Evolutionary conservation across 2,113 vertebrate genomes (phyloP).

Genomic region (Peucedramus taeniatus): DNA sequence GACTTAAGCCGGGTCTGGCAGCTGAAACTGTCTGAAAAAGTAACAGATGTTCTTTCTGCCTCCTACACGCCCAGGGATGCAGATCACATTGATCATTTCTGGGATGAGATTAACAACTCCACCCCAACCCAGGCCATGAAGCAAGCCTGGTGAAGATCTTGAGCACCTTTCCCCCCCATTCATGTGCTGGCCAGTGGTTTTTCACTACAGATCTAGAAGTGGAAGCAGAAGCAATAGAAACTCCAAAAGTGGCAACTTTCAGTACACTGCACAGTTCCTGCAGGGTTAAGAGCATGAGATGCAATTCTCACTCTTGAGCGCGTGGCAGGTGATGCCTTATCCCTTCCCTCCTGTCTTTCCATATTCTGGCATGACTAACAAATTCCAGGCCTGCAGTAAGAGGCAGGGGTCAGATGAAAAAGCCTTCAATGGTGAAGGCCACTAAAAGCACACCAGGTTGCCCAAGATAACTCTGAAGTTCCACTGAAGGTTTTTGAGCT

Average conservation of each 20-base stretch:
- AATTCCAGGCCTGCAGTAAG: background rate
- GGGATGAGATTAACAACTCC: background rate
- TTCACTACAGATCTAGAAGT: background rate
- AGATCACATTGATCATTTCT: no score
- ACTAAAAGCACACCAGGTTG: background rate
- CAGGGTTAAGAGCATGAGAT: background rate
- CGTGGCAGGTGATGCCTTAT: background rate
- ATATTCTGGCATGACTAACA: background rate
- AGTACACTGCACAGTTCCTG: background rate
- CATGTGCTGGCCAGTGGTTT: background rate
- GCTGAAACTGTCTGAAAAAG: background rate
- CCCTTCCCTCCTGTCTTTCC: background rate
- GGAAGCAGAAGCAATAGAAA: background rate
- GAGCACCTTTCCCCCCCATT: background rate
- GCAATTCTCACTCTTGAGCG: background rate
- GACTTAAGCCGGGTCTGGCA: background rate
- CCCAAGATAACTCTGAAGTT: background rate
- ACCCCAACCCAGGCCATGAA: background rate
- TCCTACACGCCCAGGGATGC: background rate
- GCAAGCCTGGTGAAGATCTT: fast-evolving
- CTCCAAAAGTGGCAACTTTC: background rate
- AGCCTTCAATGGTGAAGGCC: background rate
- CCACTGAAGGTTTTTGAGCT: background rate
- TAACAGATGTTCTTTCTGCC: background rate
- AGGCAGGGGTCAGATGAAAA: background rate